phyloP scores from a whole-genome alignment of 2,888 invertebrate genomes.

The Automeris io region DNA sequence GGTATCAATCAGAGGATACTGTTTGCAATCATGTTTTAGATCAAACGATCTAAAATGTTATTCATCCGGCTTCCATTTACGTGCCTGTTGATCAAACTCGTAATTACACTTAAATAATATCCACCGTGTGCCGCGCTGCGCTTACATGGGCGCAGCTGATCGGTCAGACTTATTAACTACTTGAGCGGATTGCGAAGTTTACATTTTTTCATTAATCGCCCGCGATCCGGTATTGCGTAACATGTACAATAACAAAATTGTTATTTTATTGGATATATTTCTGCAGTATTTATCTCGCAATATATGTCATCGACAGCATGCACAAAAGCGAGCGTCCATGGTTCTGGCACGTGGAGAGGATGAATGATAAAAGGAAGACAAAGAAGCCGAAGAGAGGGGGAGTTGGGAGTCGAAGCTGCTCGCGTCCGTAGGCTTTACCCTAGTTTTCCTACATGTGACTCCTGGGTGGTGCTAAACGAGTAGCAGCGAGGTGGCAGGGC shows the following conservation, averaged over 20 bases:
- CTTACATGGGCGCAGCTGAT: background rate
- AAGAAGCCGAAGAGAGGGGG: too few species aligned
- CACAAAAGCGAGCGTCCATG: too few species aligned
- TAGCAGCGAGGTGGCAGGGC: too few species aligned
- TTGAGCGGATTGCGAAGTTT: background rate
- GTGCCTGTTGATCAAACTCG: conserved; percentile 9
- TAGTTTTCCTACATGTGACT: too few species aligned
- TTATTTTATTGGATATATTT: background rate
- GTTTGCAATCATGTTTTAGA: conserved; percentile 12
- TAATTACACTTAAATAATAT: background rate
- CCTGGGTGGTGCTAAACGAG: too few species aligned
- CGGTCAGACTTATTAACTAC: background rate
- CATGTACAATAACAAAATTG: background rate
- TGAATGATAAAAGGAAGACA: too few species aligned
- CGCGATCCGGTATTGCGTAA: background rate
- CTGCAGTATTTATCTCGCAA: too few species aligned
- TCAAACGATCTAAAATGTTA: conserved; percentile 17
- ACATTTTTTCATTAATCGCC: background rate
- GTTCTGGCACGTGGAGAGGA: too few species aligned
- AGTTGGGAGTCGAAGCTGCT: too few species aligned
- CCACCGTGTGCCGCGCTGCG: background rate
- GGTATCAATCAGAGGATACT: conserved; percentile 16
- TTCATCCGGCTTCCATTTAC: conserved; percentile 10
- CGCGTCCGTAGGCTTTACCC: too few species aligned
- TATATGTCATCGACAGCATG: too few species aligned